These are phyloP conservation scores for Scaptomyza reducta DNA, from an alignment of 2,888 invertebrate species.

Conservation along the genomic window DNA sequence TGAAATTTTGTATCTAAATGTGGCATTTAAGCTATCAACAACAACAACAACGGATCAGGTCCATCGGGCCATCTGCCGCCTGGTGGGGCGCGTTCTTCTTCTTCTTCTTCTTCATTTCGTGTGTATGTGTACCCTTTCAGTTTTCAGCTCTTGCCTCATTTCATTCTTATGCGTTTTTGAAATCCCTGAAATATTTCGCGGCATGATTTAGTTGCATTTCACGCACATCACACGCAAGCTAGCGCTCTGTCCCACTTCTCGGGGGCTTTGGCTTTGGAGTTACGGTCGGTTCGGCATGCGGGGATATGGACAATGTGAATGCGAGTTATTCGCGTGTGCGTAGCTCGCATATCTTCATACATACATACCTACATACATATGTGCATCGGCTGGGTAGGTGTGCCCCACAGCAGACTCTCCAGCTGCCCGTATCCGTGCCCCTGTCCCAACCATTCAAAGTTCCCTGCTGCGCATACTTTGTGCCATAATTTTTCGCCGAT, in stretches of 20 bases:
- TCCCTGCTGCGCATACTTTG: slow-evolving; percentile 49
- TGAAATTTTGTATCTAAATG: slow-evolving; percentile 80
- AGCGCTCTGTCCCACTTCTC: not conserved
- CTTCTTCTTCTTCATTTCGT: slow-evolving; percentile 17
- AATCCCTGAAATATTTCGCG: slow-evolving; percentile 79
- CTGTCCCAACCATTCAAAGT: not conserved
- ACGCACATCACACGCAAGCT: slow-evolving; percentile 74
- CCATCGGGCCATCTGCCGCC: slow-evolving; percentile 68
- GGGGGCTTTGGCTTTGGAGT: not conserved
- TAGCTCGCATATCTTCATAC: slow-evolving; percentile 55
- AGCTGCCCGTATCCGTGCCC: slow-evolving; percentile 12
- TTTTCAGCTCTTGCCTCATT: slow-evolving; percentile 51
- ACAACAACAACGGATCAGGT: slow-evolving; percentile 40
- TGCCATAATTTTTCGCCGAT: slow-evolving; percentile 63
- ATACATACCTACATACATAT: slow-evolving; percentile 7
- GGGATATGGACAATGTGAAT: slow-evolving; percentile 42
- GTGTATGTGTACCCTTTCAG: slow-evolving; percentile 33
- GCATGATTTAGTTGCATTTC: slow-evolving; percentile 78
- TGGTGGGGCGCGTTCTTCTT: slow-evolving; percentile 54
- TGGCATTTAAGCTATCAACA: slow-evolving; percentile 79
- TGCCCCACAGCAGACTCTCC: slow-evolving; percentile 26
- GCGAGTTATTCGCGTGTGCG: slow-evolving; percentile 62
- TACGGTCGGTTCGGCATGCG: not conserved
- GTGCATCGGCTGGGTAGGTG: slow-evolving; percentile 37
- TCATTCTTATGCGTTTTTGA: slow-evolving; percentile 55